A percentile compares a stretch with the other conserved stretches of the same genome.
These are phyloP conservation scores for Pteromalus puparum DNA, from an alignment of 1,140 invertebrate genomes.

Conservation along the genomic window DNA sequence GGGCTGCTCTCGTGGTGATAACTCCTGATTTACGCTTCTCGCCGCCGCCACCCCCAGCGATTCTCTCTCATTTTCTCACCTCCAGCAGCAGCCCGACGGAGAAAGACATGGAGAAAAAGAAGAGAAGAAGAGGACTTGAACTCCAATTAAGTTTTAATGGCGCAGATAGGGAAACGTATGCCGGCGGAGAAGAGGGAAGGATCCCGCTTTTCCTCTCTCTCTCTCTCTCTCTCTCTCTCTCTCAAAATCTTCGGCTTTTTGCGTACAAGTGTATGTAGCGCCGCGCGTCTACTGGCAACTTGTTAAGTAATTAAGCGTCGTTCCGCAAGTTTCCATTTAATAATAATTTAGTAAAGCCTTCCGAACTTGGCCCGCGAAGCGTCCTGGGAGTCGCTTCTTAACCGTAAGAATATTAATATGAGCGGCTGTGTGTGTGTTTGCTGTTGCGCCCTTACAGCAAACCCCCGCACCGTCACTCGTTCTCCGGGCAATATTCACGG, in stretches of 20 bases:
- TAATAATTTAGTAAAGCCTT: slow-evolving; percentile 70
- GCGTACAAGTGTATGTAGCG: background rate
- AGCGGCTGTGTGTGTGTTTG: background rate
- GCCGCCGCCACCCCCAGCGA: slow-evolving; percentile 55
- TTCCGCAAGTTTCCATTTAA: slow-evolving; percentile 68
- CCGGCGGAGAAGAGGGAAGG: background rate
- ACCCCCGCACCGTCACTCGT: background rate
- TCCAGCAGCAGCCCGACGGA: slow-evolving; percentile 45
- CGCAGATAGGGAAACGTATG: slow-evolving; percentile 67
- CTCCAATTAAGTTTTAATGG: slow-evolving; percentile 73
- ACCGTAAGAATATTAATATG: slow-evolving; percentile 34
- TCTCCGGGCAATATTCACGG: background rate
- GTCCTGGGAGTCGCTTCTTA: slow-evolving; percentile 24
- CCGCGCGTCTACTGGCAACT: slow-evolving; percentile 61
- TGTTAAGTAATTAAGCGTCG: slow-evolving; percentile 71
- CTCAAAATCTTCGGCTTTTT: background rate
- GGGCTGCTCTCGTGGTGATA: slow-evolving; percentile 67
- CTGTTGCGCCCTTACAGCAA: background rate
- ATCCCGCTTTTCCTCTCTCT: background rate
- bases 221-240: background rate
- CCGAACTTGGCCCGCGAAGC: slow-evolving; percentile 18
- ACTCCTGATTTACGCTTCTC: slow-evolving; percentile 69
- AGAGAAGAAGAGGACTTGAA: slow-evolving; percentile 63
- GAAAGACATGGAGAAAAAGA: slow-evolving; percentile 39
- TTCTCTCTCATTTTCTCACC: slow-evolving; percentile 67